phyloP scores from a whole-genome alignment of 2,113 vertebrate species.

The Rattus rattus region DNA sequence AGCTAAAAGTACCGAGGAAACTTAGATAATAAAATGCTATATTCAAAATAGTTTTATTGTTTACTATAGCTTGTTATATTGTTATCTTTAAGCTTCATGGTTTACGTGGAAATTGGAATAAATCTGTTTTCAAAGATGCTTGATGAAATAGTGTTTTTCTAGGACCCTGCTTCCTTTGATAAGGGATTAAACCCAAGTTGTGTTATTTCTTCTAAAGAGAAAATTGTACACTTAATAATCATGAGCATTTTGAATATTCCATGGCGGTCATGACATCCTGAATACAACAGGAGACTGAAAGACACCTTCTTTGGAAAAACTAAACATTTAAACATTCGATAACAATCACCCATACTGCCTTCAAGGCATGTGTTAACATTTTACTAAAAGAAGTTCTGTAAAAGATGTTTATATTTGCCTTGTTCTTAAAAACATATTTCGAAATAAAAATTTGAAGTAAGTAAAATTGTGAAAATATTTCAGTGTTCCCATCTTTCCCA shows the following conservation, averaged over 20 bases:
- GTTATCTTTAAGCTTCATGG: slow-evolving; percentile 25
- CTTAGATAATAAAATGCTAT: neutral
- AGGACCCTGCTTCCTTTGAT: neutral
- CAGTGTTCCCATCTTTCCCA: neutral
- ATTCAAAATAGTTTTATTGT: slow-evolving; percentile 9
- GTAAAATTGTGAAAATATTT: slow-evolving; percentile 17
- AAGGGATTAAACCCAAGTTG: neutral
- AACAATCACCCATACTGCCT: neutral
- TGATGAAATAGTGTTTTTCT: neutral
- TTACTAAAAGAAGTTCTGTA: neutral
- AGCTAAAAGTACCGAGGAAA: neutral
- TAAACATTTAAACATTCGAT: neutral
- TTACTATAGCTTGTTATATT: neutral
- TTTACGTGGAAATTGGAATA: neutral
- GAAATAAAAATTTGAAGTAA: neutral
- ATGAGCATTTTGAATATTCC: neutral
- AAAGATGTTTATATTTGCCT: slow-evolving; percentile 27
- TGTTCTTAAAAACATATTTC: neutral
- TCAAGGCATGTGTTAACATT: slow-evolving; percentile 5
- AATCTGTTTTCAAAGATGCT: neutral
- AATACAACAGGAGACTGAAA: neutral
- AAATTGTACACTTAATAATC: neutral
- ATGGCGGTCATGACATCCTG: neutral
- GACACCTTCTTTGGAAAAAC: neutral
- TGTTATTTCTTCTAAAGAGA: slow-evolving; percentile 27